Evolutionary conservation across 2,113 vertebrate species (phyloP).

Genomic region (Xiphophorus maculatus): DNA sequence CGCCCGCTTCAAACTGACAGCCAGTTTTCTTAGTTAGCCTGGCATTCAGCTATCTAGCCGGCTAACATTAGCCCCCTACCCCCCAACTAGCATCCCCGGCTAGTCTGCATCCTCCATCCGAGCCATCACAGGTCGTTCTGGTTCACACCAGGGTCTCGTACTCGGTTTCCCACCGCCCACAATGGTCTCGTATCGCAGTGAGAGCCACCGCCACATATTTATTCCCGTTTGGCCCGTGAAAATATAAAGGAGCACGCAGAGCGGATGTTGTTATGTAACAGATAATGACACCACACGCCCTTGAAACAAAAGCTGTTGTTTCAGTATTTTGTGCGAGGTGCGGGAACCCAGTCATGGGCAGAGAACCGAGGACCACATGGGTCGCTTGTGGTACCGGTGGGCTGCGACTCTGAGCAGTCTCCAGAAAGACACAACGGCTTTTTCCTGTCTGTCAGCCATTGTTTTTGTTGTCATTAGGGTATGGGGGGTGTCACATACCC

Average conservation of each 20-base stretch:
- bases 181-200: background rate
- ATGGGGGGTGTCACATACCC: slow-evolving; percentile 33
- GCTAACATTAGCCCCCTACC: slow-evolving; percentile 53
- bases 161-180: background rate
- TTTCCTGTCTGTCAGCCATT: slow-evolving; percentile 69
- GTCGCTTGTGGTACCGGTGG: slow-evolving; percentile 12
- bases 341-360: slow-evolving; percentile 20
- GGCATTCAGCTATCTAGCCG: slow-evolving; percentile 24
- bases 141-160: slow-evolving; percentile 4
- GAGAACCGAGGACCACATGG: slow-evolving; percentile 7
- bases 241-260: slow-evolving; percentile 42
- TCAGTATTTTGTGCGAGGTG: slow-evolving; percentile 50
- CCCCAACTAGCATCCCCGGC: slow-evolving; percentile 62
- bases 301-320: slow-evolving; percentile 78
- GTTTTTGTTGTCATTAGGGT: slow-evolving; percentile 76
- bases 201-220: background rate
- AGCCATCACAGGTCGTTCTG: slow-evolving; percentile 54
- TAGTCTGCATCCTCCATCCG: slow-evolving; percentile 53
- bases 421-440: slow-evolving; percentile 9
- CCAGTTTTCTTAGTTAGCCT: slow-evolving; percentile 19
- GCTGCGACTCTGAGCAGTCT: slow-evolving; percentile 28
- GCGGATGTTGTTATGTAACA: slow-evolving; percentile 81
- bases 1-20: background rate
- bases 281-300: slow-evolving; percentile 78
- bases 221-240: slow-evolving; percentile 14